Percentiles rank a stretch among this genome's conserved stretches.
Evolutionary conservation across 2,113 vertebrate species (phyloP).

Genomic region (Progne subis): DNA sequence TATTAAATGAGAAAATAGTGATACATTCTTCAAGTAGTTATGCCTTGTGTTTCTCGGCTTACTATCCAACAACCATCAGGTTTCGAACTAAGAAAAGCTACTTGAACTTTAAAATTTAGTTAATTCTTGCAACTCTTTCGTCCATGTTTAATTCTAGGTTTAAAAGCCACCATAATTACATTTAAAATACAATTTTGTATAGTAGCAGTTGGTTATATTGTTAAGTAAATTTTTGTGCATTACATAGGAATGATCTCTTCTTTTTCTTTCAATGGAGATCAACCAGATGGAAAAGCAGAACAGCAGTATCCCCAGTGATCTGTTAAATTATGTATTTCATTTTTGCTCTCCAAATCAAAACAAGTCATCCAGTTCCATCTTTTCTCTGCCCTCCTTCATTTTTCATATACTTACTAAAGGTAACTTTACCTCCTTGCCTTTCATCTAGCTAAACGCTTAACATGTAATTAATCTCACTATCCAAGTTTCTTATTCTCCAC

Average conservation of each 20-base stretch:
- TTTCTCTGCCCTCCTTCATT: not conserved
- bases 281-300: not conserved
- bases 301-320: not conserved
- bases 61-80: not conserved
- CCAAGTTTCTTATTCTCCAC: not conserved
- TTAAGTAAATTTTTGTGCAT: not conserved
- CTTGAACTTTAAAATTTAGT: constrained; percentile 39
- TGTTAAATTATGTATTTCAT: constrained; percentile 4
- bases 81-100: constrained; percentile 21
- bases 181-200: constrained; percentile 44
- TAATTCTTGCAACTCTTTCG: constrained; percentile 1
- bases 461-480: not conserved
- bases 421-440: not conserved
- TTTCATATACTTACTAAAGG: not conserved
- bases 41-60: not conserved
- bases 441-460: not conserved
- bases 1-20: not conserved
- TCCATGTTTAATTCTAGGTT: constrained; percentile 13
- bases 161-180: not conserved
- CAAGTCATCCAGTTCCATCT: not conserved
- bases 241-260: not conserved
- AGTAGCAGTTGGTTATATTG: constrained; percentile 27
- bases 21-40: not conserved
- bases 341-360: not conserved
- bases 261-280: constrained; percentile 46